phyloP scores from a whole-genome alignment of 2,797 vertebrate genomes.

The Ceyx erithaca region DNA sequence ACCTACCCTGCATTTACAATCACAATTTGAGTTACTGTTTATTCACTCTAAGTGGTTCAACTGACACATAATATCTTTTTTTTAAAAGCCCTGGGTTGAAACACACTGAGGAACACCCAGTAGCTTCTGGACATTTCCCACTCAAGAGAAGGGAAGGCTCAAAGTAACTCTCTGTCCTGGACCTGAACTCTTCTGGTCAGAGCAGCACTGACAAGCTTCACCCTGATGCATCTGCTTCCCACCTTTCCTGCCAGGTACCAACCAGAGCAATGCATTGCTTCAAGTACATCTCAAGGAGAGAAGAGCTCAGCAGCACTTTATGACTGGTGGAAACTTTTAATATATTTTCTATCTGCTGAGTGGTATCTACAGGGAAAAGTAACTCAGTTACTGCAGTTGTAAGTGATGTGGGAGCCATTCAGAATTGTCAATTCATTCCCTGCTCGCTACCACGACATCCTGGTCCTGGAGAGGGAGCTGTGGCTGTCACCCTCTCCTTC shows the following conservation, averaged over 20 bases:
- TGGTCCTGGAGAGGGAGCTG: not conserved
- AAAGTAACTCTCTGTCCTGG: not conserved
- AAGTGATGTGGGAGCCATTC: not conserved
- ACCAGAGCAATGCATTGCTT: not conserved
- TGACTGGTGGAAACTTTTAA: not conserved
- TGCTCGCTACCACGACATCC: not conserved
- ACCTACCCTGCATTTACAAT: not conserved
- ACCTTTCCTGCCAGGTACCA: not conserved
- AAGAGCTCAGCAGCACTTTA: not conserved
- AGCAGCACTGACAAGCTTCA: not conserved
- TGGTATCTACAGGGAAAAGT: not conserved
- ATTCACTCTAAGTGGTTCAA: not conserved
- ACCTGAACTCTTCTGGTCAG: not conserved
- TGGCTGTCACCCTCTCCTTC: not conserved
- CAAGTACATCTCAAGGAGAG: not conserved
- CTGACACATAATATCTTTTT: not conserved
- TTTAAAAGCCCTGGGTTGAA: not conserved
- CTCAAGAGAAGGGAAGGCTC: not conserved
- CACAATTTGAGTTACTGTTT: not conserved
- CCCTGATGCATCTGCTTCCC: not conserved
- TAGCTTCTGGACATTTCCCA: not conserved
- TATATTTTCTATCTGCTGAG: not conserved
- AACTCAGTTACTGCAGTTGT: not conserved
- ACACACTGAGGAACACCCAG: not conserved
- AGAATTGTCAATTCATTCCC: not conserved